Percentiles rank a stretch among this genome's conserved stretches.
Conservation (phyloP, 2,797 vertebrate species). For the Rhincodon typus region DNA sequence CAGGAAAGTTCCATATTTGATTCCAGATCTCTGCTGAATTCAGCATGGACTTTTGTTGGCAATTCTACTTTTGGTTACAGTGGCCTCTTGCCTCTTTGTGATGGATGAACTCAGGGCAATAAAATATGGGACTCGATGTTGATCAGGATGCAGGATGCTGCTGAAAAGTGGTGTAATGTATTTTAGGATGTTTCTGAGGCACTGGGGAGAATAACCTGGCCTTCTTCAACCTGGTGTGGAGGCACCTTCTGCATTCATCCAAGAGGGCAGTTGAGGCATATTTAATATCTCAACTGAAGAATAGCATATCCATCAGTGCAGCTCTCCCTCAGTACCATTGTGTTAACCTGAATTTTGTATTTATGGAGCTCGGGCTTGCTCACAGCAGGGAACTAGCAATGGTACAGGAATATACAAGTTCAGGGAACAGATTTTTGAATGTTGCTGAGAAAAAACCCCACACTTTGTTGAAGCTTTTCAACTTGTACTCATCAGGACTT, state of each 20-base stretch:
- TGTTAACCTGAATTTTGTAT: neutral
- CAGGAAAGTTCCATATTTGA: neutral
- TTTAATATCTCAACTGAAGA: neutral
- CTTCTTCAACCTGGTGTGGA: neutral
- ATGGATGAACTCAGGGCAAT: neutral
- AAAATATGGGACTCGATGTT: neutral
- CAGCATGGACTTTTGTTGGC: neutral
- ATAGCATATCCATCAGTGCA: neutral
- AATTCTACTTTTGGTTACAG: neutral
- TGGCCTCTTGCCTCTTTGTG: neutral
- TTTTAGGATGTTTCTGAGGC: neutral
- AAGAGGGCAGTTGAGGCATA: no score
- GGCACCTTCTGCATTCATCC: neutral
- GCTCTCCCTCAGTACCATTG: neutral
- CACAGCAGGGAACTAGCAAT: no score
- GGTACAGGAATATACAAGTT: no score
- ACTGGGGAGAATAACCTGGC: neutral
- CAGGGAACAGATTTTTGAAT: no score
- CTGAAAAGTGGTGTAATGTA: neutral
- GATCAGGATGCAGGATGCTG: neutral
- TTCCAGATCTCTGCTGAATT: neutral
- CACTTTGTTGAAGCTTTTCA: no score
- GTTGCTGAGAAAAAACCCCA: no score
- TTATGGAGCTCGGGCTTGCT: neutral
- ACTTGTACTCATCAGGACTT: no score